A percentile compares a stretch with the other conserved stretches of the same genome.
Evolutionary conservation across 2,888 invertebrate species (phyloP).

Genomic region (Temnothorax ravouxi): DNA sequence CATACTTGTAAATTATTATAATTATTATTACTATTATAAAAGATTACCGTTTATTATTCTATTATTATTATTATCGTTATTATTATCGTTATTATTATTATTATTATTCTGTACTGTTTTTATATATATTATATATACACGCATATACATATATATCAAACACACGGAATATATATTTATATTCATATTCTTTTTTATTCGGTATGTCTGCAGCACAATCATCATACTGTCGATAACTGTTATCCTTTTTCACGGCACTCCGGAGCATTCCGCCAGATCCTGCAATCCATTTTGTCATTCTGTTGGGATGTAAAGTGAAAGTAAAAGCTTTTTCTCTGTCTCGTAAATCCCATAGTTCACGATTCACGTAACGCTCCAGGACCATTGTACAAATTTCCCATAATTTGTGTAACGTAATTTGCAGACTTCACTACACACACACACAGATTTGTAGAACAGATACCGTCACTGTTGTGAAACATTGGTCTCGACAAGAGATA

Average conservation of each 20-base stretch:
- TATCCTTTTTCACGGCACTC: conserved; percentile 77
- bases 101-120: conserved; percentile 80
- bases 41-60: conserved; percentile 66
- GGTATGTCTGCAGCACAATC: conserved; percentile 83
- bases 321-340: conserved; percentile 37
- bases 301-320: conserved; percentile 20
- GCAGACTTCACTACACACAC: background rate
- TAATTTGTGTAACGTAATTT: conserved; percentile 23
- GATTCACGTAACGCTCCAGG: background rate
- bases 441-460: conserved; percentile 14
- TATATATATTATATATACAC: conserved; percentile 70
- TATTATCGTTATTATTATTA: conserved; percentile 57
- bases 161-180: conserved; percentile 68
- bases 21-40: conserved; percentile 78
- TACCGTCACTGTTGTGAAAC: background rate
- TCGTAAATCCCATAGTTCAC: conserved; percentile 26
- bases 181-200: conserved; percentile 80
- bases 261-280: conserved; percentile 80
- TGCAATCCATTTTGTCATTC: conserved; percentile 10
- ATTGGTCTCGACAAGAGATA: background rate
- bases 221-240: conserved; percentile 79
- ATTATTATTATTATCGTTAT: conserved; percentile 72
- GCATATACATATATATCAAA: conserved; percentile 65
- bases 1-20: conserved; percentile 82
- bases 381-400: conserved; percentile 6